phyloP scores from a whole-genome alignment of 2,797 vertebrate genomes.

The Sebastiscus tertius region DNA sequence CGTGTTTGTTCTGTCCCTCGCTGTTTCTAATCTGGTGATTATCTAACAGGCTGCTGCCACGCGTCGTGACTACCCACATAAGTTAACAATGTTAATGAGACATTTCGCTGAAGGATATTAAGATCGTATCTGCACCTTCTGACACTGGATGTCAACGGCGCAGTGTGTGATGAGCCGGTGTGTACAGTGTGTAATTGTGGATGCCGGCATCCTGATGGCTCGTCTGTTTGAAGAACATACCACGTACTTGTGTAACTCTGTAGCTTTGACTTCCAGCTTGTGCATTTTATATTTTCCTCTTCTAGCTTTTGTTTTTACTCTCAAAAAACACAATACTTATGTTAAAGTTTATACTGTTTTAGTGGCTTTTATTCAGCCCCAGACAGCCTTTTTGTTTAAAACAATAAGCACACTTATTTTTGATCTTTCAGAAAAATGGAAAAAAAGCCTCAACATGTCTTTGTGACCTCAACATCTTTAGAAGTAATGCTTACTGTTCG shows the following conservation, averaged over 20 bases:
- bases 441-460: neutral
- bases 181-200: constrained; percentile 36
- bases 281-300: neutral
- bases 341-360: neutral
- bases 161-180: constrained; percentile 21
- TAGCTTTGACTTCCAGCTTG: neutral
- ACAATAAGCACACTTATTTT: neutral
- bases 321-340: neutral
- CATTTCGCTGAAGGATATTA: constrained; percentile 55
- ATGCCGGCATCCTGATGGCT: neutral
- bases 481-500: neutral
- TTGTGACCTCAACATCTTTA: neutral
- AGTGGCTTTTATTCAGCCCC: neutral
- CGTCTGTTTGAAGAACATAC: constrained; percentile 31
- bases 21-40: constrained; percentile 45
- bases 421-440: neutral
- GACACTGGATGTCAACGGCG: constrained; percentile 43
- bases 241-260: constrained; percentile 1
- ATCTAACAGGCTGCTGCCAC: constrained; percentile 41
- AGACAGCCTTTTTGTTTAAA: neutral
- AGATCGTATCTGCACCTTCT: constrained; percentile 54
- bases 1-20: constrained; percentile 9
- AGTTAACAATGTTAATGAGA: constrained; percentile 65
- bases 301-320: neutral
- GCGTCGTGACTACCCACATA: constrained; percentile 18